phyloP scores from a whole-genome alignment of 2,113 vertebrate species.

The Zapus hudsonius region DNA sequence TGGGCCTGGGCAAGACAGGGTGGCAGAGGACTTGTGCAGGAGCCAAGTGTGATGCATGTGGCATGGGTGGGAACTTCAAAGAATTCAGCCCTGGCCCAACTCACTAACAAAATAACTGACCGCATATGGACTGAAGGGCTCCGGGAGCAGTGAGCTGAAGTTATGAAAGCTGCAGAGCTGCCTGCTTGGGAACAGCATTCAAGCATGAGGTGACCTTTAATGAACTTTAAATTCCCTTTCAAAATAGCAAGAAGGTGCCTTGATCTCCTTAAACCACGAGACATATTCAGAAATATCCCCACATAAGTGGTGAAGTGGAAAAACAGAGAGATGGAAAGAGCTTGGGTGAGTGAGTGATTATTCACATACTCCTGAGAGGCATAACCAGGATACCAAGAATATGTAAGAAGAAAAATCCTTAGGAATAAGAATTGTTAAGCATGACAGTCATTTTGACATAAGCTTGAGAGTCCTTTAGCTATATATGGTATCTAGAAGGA shows the following conservation, averaged over 20 bases:
- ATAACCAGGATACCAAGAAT: not conserved
- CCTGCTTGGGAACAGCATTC: not conserved
- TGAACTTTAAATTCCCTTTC: conserved; percentile 46
- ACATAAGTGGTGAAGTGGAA: not conserved
- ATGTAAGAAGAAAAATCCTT: not conserved
- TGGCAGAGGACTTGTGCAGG: not conserved
- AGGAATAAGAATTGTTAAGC: not conserved
- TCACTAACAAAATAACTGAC: conserved; percentile 28
- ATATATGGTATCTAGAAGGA: not conserved
- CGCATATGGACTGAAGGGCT: not conserved
- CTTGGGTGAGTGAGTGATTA: not conserved
- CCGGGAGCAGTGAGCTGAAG: not conserved
- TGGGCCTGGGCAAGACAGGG: not conserved
- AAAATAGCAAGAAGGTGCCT: not conserved
- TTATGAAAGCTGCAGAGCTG: not conserved
- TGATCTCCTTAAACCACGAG: not conserved
- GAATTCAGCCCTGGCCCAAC: not conserved
- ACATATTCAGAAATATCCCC: not conserved
- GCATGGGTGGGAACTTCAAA: not conserved
- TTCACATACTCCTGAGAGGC: not conserved
- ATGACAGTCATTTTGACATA: not conserved
- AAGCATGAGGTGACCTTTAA: not conserved
- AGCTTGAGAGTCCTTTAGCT: not conserved
- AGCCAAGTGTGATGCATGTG: not conserved
- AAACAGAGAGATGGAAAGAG: not conserved